phyloP scores from a whole-genome alignment of 1,140 invertebrate genomes.

The Marisa cornuarietis region DNA sequence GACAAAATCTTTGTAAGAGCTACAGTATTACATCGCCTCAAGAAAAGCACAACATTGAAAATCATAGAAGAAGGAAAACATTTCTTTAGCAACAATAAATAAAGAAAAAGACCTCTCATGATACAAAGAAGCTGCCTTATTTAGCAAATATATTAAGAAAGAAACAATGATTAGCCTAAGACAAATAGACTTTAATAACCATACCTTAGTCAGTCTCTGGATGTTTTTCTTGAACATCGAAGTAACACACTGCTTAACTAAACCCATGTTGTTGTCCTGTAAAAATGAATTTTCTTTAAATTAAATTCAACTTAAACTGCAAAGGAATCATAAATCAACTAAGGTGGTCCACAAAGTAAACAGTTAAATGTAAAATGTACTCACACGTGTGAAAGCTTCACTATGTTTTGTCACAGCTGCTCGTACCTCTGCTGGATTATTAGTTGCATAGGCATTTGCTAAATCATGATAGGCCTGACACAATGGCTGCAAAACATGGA shows the following conservation, averaged over 20 bases:
- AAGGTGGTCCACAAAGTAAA: no score
- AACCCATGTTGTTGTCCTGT: constrained; percentile 77
- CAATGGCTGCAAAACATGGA: constrained; percentile 71
- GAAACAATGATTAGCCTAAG: not conserved
- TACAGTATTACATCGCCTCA: not conserved
- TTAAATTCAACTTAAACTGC: no score
- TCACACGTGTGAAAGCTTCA: constrained; percentile 77
- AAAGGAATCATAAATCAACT: no score
- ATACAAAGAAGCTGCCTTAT: not conserved
- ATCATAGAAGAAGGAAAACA: not conserved
- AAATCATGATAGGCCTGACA: constrained; percentile 92
- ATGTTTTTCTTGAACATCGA: constrained; percentile 97
- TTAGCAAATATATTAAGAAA: not conserved
- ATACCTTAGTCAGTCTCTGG: constrained; percentile 88
- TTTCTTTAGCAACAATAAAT: not conserved
- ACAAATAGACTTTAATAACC: not conserved
- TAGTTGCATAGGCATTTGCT: constrained; percentile 81
- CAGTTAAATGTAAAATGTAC: constrained; percentile 9
- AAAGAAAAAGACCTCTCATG: not conserved
- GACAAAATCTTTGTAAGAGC: not conserved
- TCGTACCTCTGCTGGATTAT: constrained; percentile 77
- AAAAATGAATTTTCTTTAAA: not conserved
- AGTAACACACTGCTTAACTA: constrained; percentile 80
- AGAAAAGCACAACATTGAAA: not conserved
- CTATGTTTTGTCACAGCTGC: constrained; percentile 78